Conservation (phyloP, 2,797 vertebrate genomes). For the Syndactyla subalaris region DNA sequence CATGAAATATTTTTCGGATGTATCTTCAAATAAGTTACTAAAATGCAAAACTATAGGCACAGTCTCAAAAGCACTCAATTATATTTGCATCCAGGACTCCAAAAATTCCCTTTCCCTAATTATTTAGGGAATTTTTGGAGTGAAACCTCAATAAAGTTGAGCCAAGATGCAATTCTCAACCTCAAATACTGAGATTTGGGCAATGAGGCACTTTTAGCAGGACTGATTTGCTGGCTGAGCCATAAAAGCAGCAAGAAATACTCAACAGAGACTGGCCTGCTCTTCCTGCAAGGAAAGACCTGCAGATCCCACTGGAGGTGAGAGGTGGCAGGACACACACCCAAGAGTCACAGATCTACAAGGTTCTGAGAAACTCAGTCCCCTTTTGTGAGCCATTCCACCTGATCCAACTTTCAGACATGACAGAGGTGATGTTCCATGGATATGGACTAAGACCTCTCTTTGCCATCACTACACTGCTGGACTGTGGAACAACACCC, state of each 20-base stretch:
- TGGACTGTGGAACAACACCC: background rate
- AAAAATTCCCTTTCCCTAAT: background rate
- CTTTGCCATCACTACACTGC: rapidly evolving
- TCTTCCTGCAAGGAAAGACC: background rate
- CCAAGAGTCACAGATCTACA: background rate
- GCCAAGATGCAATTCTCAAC: background rate
- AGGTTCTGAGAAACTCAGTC: background rate
- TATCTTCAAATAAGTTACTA: background rate
- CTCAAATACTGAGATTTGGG: background rate
- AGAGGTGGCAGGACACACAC: background rate
- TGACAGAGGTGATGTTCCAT: background rate
- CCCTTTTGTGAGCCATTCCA: rapidly evolving
- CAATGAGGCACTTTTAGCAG: background rate
- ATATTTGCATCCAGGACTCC: background rate
- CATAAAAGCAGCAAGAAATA: background rate
- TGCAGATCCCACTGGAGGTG: background rate
- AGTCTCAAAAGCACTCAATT: background rate
- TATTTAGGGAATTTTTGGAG: background rate
- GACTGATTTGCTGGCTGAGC: background rate
- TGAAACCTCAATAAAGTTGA: background rate
- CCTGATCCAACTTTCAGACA: background rate
- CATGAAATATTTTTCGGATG: rapidly evolving
- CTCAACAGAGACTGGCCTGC: background rate
- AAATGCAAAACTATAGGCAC: background rate
- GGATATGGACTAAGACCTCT: rapidly evolving